Conservation (phyloP, 2,888 invertebrate species). For the Spisula solida region DNA sequence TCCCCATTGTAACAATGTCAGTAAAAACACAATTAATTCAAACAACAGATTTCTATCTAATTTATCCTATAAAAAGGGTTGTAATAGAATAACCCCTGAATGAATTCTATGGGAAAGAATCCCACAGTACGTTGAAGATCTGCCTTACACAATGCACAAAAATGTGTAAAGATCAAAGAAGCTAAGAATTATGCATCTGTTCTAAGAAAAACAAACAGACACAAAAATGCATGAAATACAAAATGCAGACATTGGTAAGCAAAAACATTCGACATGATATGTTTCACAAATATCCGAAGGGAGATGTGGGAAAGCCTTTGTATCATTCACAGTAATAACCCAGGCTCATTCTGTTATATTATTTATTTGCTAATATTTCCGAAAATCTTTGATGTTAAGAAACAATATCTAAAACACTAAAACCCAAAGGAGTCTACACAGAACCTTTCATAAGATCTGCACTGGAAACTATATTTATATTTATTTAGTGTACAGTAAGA, state of each 20-base stretch:
- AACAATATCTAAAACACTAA: neutral
- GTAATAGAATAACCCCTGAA: neutral
- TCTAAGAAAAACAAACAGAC: slow-evolving; percentile 5
- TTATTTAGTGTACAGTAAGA: neutral
- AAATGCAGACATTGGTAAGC: neutral
- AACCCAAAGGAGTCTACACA: neutral
- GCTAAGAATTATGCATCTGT: neutral
- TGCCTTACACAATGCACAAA: slow-evolving; percentile 17
- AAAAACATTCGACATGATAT: slow-evolving; percentile 10
- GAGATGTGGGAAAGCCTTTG: neutral
- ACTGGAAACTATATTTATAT: neutral
- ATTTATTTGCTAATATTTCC: neutral
- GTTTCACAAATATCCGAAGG: neutral
- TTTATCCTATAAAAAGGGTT: neutral
- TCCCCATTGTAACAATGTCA: neutral
- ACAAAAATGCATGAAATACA: slow-evolving; percentile 23
- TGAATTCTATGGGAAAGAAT: neutral
- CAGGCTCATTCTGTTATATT: neutral
- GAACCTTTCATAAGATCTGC: neutral
- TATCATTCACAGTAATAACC: neutral
- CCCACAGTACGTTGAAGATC: neutral
- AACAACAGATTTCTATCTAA: neutral
- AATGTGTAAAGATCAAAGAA: neutral
- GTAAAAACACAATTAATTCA: slow-evolving; percentile 1
- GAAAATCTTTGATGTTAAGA: neutral